Evolutionary conservation across 2,797 vertebrate genomes (phyloP), one percentile per base, ranked within the genome.

Genomic region (Enteromius treurensis): DNA sequence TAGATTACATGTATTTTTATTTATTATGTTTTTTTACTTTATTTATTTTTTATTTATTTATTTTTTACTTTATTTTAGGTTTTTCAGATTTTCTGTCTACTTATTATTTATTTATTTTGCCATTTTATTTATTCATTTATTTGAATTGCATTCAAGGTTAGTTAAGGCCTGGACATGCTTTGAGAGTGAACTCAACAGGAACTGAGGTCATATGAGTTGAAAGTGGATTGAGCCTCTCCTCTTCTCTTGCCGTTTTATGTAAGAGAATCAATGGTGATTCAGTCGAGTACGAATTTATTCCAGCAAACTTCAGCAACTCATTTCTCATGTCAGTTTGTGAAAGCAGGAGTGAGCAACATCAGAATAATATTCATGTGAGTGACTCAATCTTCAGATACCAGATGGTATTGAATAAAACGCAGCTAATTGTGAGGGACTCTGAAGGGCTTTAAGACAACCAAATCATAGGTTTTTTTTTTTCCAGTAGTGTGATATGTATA

Each of bases 341-440:
- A 17, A 42, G 80, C 5, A 45, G 14, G 19, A 49, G 69, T 75
- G 80, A 82, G 32, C 51, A 51, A 75, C 40, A 42, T 65, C 62
- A 42, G 49, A 55, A 67, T 67, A 77, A 82, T 55, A 68, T 82
- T 80, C 69, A 42, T 71, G 23, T 40, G 76, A 75, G 40, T 45
- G 76, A 83, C 76, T 74, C 37, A 60, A 9, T 62, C 40, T 32
- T 76, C 81, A 23, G 76, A 62, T 15, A 55, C 14, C 86, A 85
- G 81, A 79, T 84, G 78, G 78, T 71, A 75, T 76, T 85, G 79
- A 87, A 88, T 82, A 77, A 85, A 79, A 84, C 62, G 11, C 23
- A 3, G 49, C 17, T 75, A 80, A 69, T 76, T 58, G 32, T 64
- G 73, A 78, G 4, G 62, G 71, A 81, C 23, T 53, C 26, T 29